Percentiles rank a stretch among this genome's conserved stretches.
These are phyloP conservation scores for Chrysaora quinquecirrha DNA, from an alignment of 30 jellyfish, hydroid and myxozoan genomes.

Conservation along the genomic window DNA sequence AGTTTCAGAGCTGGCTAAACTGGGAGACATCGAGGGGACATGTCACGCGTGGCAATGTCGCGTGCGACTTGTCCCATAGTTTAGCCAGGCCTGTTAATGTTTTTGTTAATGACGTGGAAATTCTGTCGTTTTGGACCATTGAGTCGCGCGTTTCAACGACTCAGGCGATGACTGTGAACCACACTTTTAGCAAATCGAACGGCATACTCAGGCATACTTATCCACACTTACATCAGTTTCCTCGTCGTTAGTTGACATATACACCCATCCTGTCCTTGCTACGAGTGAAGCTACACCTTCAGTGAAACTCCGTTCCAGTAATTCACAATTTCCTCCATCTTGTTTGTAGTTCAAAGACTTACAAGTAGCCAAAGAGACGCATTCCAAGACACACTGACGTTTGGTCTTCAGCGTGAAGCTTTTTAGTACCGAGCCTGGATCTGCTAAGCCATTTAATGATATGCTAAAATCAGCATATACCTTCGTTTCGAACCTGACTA, in stretches of 20 bases:
- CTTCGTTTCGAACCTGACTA: background rate
- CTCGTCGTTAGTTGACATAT: constrained; percentile 28
- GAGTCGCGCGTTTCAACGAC: no score
- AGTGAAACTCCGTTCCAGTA: constrained; percentile 23
- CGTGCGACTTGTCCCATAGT: no score
- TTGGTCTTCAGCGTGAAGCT: background rate
- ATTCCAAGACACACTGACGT: constrained; percentile 22
- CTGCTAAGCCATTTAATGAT: background rate
- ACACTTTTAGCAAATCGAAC: no score
- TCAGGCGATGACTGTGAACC: no score
- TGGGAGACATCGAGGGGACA: no score
- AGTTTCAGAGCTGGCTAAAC: no score
- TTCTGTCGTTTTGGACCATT: no score
- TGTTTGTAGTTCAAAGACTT: constrained; percentile 18
- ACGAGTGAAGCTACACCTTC: constrained; percentile 1
- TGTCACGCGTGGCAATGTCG: no score
- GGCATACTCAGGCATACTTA: no score
- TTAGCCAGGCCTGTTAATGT: no score
- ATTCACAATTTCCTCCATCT: constrained; percentile 32
- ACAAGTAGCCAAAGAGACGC: constrained; percentile 12
- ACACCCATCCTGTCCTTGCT: constrained; percentile 28
- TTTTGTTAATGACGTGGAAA: no score
- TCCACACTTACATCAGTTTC: constrained; percentile 23
- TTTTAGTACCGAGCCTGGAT: constrained; percentile 20
- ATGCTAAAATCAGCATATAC: constrained; percentile 30